Evolutionary conservation across 2,888 invertebrate species (phyloP).

Genomic region (Amphipyra tragopoginis): DNA sequence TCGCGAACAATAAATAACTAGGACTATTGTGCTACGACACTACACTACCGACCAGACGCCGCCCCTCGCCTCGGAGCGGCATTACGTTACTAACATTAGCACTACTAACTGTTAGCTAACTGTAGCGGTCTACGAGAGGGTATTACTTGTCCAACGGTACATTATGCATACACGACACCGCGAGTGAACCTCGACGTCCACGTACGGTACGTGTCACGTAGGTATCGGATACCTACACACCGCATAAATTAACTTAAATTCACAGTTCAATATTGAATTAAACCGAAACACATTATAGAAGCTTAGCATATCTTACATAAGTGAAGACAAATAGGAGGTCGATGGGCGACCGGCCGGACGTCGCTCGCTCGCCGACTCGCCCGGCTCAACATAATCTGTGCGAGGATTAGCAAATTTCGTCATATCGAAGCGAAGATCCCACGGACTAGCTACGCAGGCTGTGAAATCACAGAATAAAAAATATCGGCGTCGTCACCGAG

Average conservation of each 20-base stretch:
- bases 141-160: constrained; percentile 7
- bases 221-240: constrained; percentile 20
- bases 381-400: constrained; percentile 15
- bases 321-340: constrained; percentile 36
- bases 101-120: too few relatives aligned
- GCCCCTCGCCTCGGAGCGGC: not conserved
- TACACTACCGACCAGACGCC: not conserved
- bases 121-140: not conserved
- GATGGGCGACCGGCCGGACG: constrained; percentile 34
- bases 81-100: not conserved
- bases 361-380: constrained; percentile 23
- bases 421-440: constrained; percentile 38
- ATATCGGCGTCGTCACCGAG: constrained; percentile 2
- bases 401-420: constrained; percentile 39
- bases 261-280: constrained; percentile 41
- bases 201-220: not conserved
- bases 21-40: constrained; percentile 6
- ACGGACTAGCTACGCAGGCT: constrained; percentile 34
- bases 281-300: constrained; percentile 50
- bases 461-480: constrained; percentile 38
- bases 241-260: constrained; percentile 47
- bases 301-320: constrained; percentile 55
- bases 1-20: constrained; percentile 12
- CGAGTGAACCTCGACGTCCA: not conserved
- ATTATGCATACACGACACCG: constrained; percentile 16